These are phyloP conservation scores for Calephelis nemesis DNA, from an alignment of 1,140 invertebrate species.

Conservation along the genomic window DNA sequence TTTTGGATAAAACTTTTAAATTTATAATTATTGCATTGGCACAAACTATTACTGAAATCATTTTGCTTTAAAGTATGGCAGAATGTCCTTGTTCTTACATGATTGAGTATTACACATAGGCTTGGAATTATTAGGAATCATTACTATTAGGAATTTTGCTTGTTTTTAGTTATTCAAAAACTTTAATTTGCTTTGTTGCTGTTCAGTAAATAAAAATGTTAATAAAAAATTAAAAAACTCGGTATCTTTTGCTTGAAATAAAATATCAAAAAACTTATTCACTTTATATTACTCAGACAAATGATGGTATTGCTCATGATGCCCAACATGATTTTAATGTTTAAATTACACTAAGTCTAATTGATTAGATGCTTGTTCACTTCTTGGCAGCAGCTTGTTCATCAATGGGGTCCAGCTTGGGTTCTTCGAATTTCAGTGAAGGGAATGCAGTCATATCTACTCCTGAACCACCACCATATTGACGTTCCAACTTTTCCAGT, in stretches of 20 bases:
- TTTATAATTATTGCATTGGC: too few species aligned
- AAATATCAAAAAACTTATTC: slow-evolving; percentile 9
- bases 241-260: background rate
- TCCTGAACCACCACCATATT: slow-evolving; percentile 87
- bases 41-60: too few species aligned
- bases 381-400: slow-evolving; percentile 56
- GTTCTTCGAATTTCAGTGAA: slow-evolving; percentile 87
- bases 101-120: too few species aligned
- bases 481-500: slow-evolving; percentile 88
- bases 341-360: slow-evolving; percentile 23
- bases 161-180: too few species aligned
- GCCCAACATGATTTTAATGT: slow-evolving; percentile 14
- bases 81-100: too few species aligned
- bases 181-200: too few species aligned
- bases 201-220: too few species aligned
- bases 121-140: too few species aligned
- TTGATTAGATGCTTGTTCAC: slow-evolving; percentile 41
- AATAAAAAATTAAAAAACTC: too few species aligned
- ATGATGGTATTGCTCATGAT: slow-evolving; percentile 8
- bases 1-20: too few species aligned
- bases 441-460: slow-evolving; percentile 95
- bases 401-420: slow-evolving; percentile 81
- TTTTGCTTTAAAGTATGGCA: too few species aligned
- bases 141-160: too few species aligned
- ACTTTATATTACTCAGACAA: slow-evolving; percentile 7